Base-by-base conservation (phyloP, 2,888 invertebrate species). In the Polia nebulosa region DNA sequence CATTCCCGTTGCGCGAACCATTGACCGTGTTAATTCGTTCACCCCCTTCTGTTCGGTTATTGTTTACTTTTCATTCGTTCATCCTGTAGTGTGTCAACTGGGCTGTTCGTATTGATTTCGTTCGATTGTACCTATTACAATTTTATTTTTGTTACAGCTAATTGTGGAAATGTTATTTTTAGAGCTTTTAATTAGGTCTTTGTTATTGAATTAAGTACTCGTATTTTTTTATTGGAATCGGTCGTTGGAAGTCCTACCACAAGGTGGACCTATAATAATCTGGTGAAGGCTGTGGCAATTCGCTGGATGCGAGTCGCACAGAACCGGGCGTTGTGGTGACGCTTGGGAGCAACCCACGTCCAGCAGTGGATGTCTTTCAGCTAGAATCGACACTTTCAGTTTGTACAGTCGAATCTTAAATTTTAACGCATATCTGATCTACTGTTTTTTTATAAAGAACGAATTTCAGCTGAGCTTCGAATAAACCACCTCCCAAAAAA, bases 1-100 rank as follows among this genome's bases (percentile, higher is more conserved):
- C 55, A 70, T 70, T 59, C 57, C 74, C 20, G 70, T 82, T 85
- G 77, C 78, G 84, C 86, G 80, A 77, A 71, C 82, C 85, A 84
- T 75, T 78, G 84, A 58, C 70, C 62, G 56, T 75, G 62, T 78
- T 84, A 85, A 84, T 76, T 76, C 75, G 52, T 67, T 66, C 53
- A 71, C 36, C 71, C 73, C 44, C 70, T 64, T 67, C 74, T 66
- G 44, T 76, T 68, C 22, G 65, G 59, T 69, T 71, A 70, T 76
- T 72, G 76, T 80, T 81, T 74, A 76, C 63, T 72, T 82, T 82
- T 63, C 67, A 72, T 80, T 70, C 44, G 52, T 44, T 52, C 36
- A 52, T 32, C n/a, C 36, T 41, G 22, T 36, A 47, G 20, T 52
- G 52, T 67, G 63, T 51, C 69, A 69, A 49, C 56, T 61, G 15